These are phyloP conservation scores for Oedothorax gibbosus DNA, from an alignment of 1,140 invertebrate genomes.

Conservation along the genomic window DNA sequence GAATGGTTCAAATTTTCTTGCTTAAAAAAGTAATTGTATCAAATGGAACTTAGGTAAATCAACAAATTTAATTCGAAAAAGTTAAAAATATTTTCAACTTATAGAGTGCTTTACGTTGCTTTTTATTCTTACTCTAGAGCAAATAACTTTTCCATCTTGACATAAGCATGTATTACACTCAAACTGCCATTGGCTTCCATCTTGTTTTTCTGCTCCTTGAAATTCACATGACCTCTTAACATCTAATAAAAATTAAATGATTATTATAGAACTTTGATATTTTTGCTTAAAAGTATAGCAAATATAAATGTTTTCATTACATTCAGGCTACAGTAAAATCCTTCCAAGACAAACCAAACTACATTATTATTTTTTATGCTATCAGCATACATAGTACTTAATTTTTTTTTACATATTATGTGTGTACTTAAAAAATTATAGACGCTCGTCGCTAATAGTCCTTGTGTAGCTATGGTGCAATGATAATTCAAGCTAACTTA, in stretches of 20 bases:
- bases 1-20: too few relatives aligned
- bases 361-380: too few relatives aligned
- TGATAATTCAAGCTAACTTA: too few relatives aligned
- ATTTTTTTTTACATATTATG: too few relatives aligned
- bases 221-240: slow-evolving; percentile 69
- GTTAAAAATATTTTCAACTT: neutral
- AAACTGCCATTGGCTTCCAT: slow-evolving; percentile 76
- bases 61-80: too few relatives aligned
- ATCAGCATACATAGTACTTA: too few relatives aligned
- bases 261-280: neutral
- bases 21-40: too few relatives aligned
- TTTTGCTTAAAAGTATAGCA: neutral
- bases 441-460: too few relatives aligned
- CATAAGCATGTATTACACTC: slow-evolving; percentile 88
- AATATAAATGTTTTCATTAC: neutral
- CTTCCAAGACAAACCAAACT: neutral
- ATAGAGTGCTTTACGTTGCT: neutral
- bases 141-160: slow-evolving; percentile 80
- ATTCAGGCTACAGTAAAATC: neutral
- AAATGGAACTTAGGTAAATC: too few relatives aligned
- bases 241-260: slow-evolving; percentile 3
- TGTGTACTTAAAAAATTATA: too few relatives aligned
- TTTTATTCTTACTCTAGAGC: slow-evolving; percentile 76
- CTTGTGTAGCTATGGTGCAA: too few relatives aligned
- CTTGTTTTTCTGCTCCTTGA: slow-evolving; percentile 72